Evolutionary conservation across 1,140 invertebrate species (phyloP), one percentile per base, ranked within the genome.

Genomic region (Drosophila subobscura): DNA sequence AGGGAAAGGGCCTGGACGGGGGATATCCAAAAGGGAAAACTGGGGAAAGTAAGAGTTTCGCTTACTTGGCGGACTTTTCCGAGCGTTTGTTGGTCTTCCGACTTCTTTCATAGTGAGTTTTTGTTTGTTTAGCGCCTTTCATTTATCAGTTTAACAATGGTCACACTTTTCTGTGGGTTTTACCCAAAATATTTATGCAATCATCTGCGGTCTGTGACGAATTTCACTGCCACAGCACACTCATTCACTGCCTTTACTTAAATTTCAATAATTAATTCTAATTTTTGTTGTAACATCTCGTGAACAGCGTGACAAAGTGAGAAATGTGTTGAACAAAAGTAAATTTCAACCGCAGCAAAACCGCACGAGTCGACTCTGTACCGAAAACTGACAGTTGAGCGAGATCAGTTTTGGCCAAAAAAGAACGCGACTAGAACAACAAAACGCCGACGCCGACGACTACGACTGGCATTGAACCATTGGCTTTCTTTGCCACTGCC

Each of bases 351-450:
- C 70, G 83, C 68, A 78, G 47, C 63, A 33, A 64, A 72, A 88
- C 83, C 83, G 78, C 83, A 79, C 83, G 83, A 83, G 67, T 88
- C 83, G 83, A 64, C 83, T 66, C 56, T 89, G 61, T 83, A 78
- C 75, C 44, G 78, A 83, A 88, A 88, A 88, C 83, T 90, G 88
- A 90, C 88, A 90, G 77, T 90, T 90, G 68, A 77, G 79, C 88
- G 88, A 90, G 73, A 90, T 90, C 88, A 90, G 84, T 90, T 88
- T 90, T 89, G 79, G 66, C 75, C 71, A 88, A 88, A 86, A 68
- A 75, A 71, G 61, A 71, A 61, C 56, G 46, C 81, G 79, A 89
- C 80, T 78, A 89, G 68, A 78, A 89, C 73, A 89, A 89, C 77
- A 89, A 54, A 81, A 61, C 68, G 80, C 83, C 83, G 60, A 88